Evolutionary conservation across 2,888 invertebrate genomes (phyloP).

Genomic region (Lochmaea crataegi): DNA sequence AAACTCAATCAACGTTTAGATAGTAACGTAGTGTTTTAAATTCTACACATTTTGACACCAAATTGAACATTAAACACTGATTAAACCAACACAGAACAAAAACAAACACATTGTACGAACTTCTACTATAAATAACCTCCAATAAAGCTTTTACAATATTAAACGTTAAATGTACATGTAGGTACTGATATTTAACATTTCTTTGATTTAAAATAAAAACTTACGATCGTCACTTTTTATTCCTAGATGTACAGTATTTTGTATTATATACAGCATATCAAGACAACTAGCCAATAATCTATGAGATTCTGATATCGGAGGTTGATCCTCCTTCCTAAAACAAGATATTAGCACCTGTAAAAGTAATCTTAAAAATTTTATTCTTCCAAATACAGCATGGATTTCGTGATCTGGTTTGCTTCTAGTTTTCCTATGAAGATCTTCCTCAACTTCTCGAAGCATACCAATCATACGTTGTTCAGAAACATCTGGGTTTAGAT

Average conservation of each 20-base stretch:
- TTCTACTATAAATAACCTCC: too few species aligned
- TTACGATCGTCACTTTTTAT: constrained; percentile 67
- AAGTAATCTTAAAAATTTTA: constrained; percentile 88
- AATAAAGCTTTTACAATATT: too few species aligned
- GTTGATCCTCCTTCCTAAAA: constrained; percentile 71
- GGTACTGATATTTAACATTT: neutral
- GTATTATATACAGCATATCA: constrained; percentile 85
- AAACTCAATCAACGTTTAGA: too few species aligned
- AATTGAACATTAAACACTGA: too few species aligned
- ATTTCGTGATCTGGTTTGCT: constrained; percentile 68
- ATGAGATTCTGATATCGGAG: constrained; percentile 79
- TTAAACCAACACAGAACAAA: too few species aligned
- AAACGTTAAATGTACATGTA: too few species aligned
- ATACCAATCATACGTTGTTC: constrained; percentile 84
- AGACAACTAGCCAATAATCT: constrained; percentile 83
- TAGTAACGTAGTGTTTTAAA: too few species aligned
- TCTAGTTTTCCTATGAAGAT: constrained; percentile 78
- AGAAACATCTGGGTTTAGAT: constrained; percentile 83
- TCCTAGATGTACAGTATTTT: constrained; percentile 79
- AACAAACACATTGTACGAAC: too few species aligned
- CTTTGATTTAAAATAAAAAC: constrained; percentile 4
- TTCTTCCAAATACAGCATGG: constrained; percentile 79
- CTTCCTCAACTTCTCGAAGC: constrained; percentile 92
- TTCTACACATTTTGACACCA: too few species aligned
- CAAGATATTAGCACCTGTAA: constrained; percentile 82